These are phyloP conservation scores for Gymnoscelis rufifasciata DNA, from an alignment of 2,888 invertebrate species.

Conservation along the genomic window DNA sequence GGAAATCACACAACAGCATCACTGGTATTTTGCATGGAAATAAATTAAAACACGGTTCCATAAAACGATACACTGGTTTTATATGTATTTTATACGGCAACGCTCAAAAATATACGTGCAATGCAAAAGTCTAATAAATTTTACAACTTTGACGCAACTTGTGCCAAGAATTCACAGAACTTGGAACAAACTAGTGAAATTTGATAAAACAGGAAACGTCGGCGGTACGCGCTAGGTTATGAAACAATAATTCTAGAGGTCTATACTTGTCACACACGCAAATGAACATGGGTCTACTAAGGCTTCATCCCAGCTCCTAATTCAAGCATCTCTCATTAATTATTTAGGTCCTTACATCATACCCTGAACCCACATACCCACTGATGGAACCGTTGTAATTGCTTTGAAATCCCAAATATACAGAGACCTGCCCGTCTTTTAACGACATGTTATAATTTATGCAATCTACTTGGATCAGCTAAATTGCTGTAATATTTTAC, in stretches of 20 bases:
- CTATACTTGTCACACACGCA: conserved; percentile 55
- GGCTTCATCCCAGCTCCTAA: conserved; percentile 41
- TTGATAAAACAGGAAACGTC: too few species aligned
- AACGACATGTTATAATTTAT: conserved; percentile 25
- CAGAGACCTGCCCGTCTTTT: conserved; percentile 25
- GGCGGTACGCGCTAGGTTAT: not conserved
- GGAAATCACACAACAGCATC: too few species aligned
- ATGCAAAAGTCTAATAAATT: too few species aligned
- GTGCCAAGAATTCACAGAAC: too few species aligned
- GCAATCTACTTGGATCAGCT: conserved; percentile 15
- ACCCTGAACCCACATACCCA: conserved; percentile 46
- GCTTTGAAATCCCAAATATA: conserved; percentile 46
- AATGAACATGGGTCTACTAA: conserved; percentile 42
- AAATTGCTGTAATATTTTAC: conserved; percentile 11
- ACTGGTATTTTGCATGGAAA: too few species aligned
- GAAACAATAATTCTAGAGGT: conserved; percentile 20
- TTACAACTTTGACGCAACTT: too few species aligned
- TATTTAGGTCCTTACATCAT: conserved; percentile 51
- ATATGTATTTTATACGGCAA: too few species aligned
- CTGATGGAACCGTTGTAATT: conserved; percentile 50
- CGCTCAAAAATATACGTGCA: too few species aligned
- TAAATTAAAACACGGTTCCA: too few species aligned
- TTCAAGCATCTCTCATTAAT: conserved; percentile 56
- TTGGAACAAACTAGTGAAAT: too few species aligned
- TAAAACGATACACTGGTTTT: too few species aligned